A percentile compares a stretch with the other conserved stretches of the same genome.
Conservation (phyloP, 1,140 invertebrate genomes). For the Ceratoteleas bidentatus region DNA sequence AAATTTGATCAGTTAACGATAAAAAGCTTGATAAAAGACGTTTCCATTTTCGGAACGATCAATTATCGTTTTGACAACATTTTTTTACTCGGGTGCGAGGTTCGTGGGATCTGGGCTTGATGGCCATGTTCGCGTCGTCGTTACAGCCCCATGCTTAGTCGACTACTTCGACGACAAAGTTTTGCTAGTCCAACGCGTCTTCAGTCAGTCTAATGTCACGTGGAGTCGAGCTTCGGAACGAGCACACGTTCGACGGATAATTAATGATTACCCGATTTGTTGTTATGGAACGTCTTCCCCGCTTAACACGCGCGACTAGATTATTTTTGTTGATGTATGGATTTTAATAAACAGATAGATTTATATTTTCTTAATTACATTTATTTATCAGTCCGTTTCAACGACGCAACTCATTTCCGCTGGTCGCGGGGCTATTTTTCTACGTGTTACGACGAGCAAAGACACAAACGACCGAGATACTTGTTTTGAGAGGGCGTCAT, state of each 20-base stretch:
- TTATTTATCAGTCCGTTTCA: slow-evolving; percentile 28
- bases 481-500: no score
- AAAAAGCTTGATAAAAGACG: no score
- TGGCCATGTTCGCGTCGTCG: slow-evolving; percentile 46
- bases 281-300: slow-evolving; percentile 56
- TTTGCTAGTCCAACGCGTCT: slow-evolving; percentile 58
- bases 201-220: slow-evolving; percentile 50
- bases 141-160: slow-evolving; percentile 33
- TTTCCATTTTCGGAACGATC: no score
- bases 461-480: no score
- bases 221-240: slow-evolving; percentile 43
- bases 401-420: slow-evolving; percentile 12
- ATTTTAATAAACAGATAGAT: slow-evolving; percentile 53
- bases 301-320: slow-evolving; percentile 36
- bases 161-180: slow-evolving; percentile 45
- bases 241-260: slow-evolving; percentile 30
- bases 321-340: slow-evolving; percentile 50
- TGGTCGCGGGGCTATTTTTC: slow-evolving; percentile 42
- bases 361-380: slow-evolving; percentile 56
- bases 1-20: no score
- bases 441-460: slow-evolving; percentile 1
- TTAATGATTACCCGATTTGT: slow-evolving; percentile 47
- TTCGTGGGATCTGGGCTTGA: slow-evolving; percentile 31
- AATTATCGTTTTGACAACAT: no score
- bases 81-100: no score